phyloP scores from a whole-genome alignment of 2,797 vertebrate genomes.

The Pseudocheirus occidentalis region DNA sequence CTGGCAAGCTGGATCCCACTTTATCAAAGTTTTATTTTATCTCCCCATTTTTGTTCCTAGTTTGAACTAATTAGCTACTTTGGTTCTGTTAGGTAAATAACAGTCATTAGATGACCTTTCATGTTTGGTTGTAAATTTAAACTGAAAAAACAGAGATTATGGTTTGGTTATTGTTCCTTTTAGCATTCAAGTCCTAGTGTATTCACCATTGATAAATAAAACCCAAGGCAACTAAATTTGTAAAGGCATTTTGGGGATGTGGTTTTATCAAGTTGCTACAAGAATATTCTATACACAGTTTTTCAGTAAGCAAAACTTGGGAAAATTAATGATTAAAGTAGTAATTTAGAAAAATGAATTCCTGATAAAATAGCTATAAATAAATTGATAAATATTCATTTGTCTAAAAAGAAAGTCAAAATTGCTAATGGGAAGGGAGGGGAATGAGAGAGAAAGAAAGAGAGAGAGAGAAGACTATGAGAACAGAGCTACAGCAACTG shows the following conservation, averaged over 20 bases:
- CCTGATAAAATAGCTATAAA: constrained; percentile 9
- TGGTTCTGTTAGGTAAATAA: background rate
- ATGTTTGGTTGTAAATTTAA: background rate
- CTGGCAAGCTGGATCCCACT: background rate
- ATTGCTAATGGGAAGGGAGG: constrained; percentile 13
- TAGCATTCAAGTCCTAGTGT: background rate
- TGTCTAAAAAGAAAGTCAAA: constrained; percentile 1
- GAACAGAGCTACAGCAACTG: background rate
- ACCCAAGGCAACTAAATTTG: constrained; percentile 34
- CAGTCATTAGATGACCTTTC: background rate
- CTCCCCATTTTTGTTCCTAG: background rate
- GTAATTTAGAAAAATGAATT: background rate
- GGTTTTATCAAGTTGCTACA: constrained; percentile 20
- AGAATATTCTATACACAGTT: constrained; percentile 19
- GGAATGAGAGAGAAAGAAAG: too few relatives aligned
- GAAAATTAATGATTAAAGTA: background rate
- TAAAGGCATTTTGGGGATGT: constrained; percentile 46
- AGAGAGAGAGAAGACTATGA: background rate
- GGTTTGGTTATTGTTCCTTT: background rate
- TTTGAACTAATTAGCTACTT: background rate
- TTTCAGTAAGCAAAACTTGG: constrained; percentile 30
- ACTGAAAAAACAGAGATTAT: background rate
- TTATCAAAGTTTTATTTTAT: background rate
- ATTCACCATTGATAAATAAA: background rate
- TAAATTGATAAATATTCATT: constrained; percentile 5